Percentiles rank a stretch among this genome's conserved stretches.
These are phyloP conservation scores for Cheilosia urbana DNA, from an alignment of 2,888 invertebrate species.

Conservation along the genomic window DNA sequence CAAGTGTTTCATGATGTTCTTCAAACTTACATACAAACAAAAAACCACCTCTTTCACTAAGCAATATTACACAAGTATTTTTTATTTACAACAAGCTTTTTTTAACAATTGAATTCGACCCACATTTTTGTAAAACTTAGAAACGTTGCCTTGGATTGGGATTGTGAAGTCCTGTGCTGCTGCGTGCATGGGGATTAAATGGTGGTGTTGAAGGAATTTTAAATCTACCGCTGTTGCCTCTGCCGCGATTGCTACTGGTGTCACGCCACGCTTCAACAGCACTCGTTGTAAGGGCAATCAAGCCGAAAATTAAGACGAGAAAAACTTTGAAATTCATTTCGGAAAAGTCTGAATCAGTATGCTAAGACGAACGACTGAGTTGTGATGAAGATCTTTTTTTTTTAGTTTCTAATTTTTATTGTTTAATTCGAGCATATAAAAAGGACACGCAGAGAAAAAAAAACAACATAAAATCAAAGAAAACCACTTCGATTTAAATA, in stretches of 20 bases:
- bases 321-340: constrained; percentile 66
- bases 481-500: too few relatives aligned
- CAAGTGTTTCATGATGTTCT: too few relatives aligned
- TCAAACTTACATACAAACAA: too few relatives aligned
- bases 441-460: too few relatives aligned
- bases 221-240: constrained; percentile 6
- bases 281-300: constrained; percentile 45
- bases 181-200: constrained; percentile 29
- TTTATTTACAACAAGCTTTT: too few relatives aligned
- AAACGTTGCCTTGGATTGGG: constrained; percentile 35
- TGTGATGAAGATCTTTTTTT: constrained; percentile 22
- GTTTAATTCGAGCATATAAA: too few relatives aligned
- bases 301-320: constrained; percentile 48
- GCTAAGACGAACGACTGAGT: constrained; percentile 2
- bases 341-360: neutral
- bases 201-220: constrained; percentile 54
- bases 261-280: constrained; percentile 47
- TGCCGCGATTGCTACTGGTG: neutral
- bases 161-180: constrained; percentile 32
- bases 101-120: too few relatives aligned
- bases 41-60: too few relatives aligned
- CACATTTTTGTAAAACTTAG: neutral
- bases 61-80: too few relatives aligned
- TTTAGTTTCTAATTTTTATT: too few relatives aligned
- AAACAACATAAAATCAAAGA: too few relatives aligned